A percentile compares a stretch with the other conserved stretches of the same genome.
phyloP scores from a whole-genome alignment of 64 coral and sea anemone species.

The Astreopora myriophthalma region DNA sequence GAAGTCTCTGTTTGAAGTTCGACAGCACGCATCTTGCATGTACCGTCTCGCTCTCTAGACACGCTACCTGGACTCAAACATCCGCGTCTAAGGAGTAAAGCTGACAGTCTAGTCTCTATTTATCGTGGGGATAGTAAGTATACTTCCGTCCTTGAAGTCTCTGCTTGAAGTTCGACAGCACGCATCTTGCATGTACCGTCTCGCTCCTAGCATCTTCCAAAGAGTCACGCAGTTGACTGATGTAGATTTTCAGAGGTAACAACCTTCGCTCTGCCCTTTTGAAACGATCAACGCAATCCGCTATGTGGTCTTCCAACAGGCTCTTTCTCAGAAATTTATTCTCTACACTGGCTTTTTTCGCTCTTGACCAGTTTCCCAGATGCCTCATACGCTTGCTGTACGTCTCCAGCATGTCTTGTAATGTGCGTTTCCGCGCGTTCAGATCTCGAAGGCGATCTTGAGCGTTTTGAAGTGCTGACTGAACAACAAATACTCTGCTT shows the following conservation, averaged over 20 bases:
- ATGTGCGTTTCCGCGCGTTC: slow-evolving; percentile 17
- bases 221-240: slow-evolving; percentile 69
- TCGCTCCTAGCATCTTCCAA: slow-evolving; percentile 47
- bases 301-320: slow-evolving; percentile 66
- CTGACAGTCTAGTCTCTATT: not conserved
- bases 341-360: slow-evolving; percentile 7
- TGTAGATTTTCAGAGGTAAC: slow-evolving; percentile 78
- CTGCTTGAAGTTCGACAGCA: slow-evolving; percentile 59
- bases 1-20: slow-evolving; percentile 48
- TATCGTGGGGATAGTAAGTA: slow-evolving; percentile 27
- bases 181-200: slow-evolving; percentile 19
- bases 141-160: slow-evolving; percentile 19
- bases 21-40: slow-evolving; percentile 51
- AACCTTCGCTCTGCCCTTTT: slow-evolving; percentile 67
- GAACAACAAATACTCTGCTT: slow-evolving; percentile 13
- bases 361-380: not conserved
- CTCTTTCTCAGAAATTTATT: slow-evolving; percentile 47
- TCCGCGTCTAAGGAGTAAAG: not conserved
- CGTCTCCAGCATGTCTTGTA: slow-evolving; percentile 71
- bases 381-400: slow-evolving; percentile 64
- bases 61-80: not conserved
- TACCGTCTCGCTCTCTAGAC: not conserved
- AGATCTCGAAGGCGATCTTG: slow-evolving; percentile 48
- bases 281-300: slow-evolving; percentile 40
- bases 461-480: slow-evolving; percentile 50